Conservation (phyloP, 2,888 invertebrate species). For the Druceiella hillmani region DNA sequence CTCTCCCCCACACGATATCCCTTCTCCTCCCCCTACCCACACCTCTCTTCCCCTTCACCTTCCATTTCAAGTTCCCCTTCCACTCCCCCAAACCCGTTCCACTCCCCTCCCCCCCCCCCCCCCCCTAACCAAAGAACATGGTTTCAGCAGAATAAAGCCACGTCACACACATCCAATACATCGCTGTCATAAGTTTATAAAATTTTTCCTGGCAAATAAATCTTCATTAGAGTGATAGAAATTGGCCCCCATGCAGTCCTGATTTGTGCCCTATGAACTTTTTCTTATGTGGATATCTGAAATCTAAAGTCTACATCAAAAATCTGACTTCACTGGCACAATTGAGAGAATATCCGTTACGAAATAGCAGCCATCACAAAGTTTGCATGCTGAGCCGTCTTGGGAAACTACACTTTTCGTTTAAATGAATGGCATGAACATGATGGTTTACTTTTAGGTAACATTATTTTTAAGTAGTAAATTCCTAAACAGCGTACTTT, state of each 20-base stretch:
- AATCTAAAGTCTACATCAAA: not conserved
- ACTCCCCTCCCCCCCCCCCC: too few relatives aligned
- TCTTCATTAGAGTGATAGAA: not conserved
- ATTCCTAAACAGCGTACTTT: conserved; percentile 1
- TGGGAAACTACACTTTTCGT: not conserved
- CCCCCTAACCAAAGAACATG: too few relatives aligned
- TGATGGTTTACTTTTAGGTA: not conserved
- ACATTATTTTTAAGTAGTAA: not conserved
- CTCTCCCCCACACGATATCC: too few relatives aligned
- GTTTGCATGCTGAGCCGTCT: not conserved
- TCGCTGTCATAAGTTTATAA: not conserved
- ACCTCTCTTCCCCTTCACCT: too few relatives aligned
- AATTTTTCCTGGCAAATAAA: not conserved
- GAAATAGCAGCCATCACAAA: conserved; percentile 1
- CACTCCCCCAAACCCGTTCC: too few relatives aligned
- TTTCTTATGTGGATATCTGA: not conserved
- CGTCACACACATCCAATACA: conserved; percentile 1
- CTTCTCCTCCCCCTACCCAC: too few relatives aligned
- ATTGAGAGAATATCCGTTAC: not conserved
- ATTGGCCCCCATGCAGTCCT: not conserved
- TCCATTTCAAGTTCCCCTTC: too few relatives aligned
- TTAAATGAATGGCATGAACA: not conserved
- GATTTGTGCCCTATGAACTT: not conserved
- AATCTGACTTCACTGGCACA: not conserved
- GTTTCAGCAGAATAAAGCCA: too few relatives aligned